Evolutionary conservation across 2,888 invertebrate genomes (phyloP).

Genomic region (Stomorhina lunata): DNA sequence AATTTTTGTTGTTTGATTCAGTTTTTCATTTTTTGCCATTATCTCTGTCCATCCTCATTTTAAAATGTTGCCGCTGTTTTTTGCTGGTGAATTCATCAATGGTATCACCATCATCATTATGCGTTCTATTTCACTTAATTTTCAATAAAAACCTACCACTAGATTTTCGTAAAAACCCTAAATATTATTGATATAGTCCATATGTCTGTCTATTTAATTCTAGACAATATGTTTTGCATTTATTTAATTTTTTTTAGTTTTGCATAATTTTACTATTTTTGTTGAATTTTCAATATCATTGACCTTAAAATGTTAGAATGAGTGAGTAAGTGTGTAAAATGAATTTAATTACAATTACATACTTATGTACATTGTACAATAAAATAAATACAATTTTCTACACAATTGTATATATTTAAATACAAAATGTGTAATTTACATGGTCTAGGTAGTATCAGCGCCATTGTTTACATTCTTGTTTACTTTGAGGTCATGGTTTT

Average conservation of each 20-base stretch:
- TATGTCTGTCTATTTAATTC: constrained; percentile 9
- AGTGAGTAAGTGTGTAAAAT: constrained; percentile 16
- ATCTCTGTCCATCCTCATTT: neutral
- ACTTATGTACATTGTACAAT: neutral
- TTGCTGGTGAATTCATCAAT: neutral
- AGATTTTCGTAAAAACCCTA: constrained; percentile 15
- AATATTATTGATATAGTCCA: constrained; percentile 41
- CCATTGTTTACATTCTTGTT: constrained; percentile 45
- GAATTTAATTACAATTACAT: constrained; percentile 37
- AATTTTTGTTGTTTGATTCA: constrained; percentile 29
- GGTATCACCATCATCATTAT: constrained; percentile 48
- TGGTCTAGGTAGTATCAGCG: constrained; percentile 18
- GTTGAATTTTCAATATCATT: constrained; percentile 57
- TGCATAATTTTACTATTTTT: constrained; percentile 12
- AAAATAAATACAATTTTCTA: neutral
- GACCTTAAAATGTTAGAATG: constrained; percentile 62
- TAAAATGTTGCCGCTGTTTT: constrained; percentile 30
- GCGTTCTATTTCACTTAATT: neutral
- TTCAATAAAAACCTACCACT: neutral
- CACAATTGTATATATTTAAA: neutral
- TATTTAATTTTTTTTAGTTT: neutral
- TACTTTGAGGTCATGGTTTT: constrained; percentile 60
- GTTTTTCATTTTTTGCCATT: neutral
- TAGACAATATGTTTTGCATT: neutral
- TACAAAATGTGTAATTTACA: neutral